phyloP scores from a whole-genome alignment of 2,797 vertebrate genomes.

The Mergus octosetaceus region DNA sequence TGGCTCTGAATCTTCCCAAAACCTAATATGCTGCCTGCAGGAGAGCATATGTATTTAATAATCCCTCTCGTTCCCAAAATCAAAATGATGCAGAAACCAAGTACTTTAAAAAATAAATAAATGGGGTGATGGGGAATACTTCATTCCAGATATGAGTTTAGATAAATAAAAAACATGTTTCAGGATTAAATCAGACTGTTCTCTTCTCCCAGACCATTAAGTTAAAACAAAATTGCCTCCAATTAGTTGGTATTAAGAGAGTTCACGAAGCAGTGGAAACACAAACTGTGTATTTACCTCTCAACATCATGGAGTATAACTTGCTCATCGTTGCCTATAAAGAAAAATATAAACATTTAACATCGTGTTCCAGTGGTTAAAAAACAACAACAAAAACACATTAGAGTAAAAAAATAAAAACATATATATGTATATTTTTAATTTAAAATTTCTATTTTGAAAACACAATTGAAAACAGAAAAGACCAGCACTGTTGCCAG shows the following conservation, averaged over 20 bases:
- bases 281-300: constrained; percentile 80
- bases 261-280: not conserved
- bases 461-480: not conserved
- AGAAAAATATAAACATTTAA: constrained; percentile 65
- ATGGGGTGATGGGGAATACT: not conserved
- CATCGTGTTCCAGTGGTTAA: not conserved
- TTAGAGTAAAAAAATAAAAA: not conserved
- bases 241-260: not conserved
- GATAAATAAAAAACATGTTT: not conserved
- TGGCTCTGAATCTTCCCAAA: not conserved
- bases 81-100: not conserved
- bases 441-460: not conserved
- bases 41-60: not conserved
- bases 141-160: not conserved
- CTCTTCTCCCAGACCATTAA: not conserved
- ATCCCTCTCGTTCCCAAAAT: not conserved
- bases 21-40: not conserved
- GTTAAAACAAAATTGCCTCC: constrained; percentile 1
- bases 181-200: not conserved
- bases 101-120: not conserved
- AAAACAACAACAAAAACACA: not conserved
- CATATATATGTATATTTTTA: not conserved
- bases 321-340: constrained; percentile 95
- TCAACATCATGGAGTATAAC: constrained; percentile 98
- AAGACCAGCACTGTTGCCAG: not conserved